Conservation (phyloP, 1,140 invertebrate genomes). For the Ooceraea biroi region DNA sequence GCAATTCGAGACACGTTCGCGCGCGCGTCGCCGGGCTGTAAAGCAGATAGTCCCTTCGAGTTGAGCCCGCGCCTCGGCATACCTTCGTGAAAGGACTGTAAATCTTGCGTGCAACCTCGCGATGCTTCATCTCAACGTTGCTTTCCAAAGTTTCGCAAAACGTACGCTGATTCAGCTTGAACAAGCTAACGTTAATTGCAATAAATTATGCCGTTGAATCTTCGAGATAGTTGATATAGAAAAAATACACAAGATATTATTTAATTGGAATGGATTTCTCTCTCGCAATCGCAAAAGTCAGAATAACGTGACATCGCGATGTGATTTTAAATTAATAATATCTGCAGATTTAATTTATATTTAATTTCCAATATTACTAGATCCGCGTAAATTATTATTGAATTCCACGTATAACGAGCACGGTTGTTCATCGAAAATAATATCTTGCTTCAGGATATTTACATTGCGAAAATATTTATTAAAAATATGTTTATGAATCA, state of each 20-base stretch:
- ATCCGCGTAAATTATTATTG: neutral
- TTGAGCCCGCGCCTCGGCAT: conserved; percentile 7
- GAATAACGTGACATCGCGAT: too few species aligned
- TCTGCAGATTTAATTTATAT: neutral
- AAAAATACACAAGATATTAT: too few species aligned
- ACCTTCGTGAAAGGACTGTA: conserved; percentile 19
- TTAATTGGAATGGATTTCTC: too few species aligned
- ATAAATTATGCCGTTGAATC: conserved; percentile 21
- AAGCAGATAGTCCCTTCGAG: conserved; percentile 43
- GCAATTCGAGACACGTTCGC: conserved; percentile 43
- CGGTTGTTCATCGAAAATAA: neutral
- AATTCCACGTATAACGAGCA: neutral
- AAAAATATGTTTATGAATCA: neutral
- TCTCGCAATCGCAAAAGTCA: too few species aligned
- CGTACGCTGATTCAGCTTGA: conserved; percentile 12
- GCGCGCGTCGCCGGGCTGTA: conserved; percentile 30
- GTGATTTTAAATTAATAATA: neutral
- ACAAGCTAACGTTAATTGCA: conserved; percentile 37
- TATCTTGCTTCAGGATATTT: neutral
- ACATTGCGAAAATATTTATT: neutral
- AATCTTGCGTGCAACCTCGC: conserved; percentile 19
- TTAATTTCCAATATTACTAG: neutral
- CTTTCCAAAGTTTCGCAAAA: neutral
- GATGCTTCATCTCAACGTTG: conserved; percentile 26
- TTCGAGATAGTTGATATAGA: too few species aligned